Percentiles rank a stretch among this genome's conserved stretches.
phyloP scores from a whole-genome alignment of 2,797 vertebrate genomes.

The Clarias laeviceps region DNA sequence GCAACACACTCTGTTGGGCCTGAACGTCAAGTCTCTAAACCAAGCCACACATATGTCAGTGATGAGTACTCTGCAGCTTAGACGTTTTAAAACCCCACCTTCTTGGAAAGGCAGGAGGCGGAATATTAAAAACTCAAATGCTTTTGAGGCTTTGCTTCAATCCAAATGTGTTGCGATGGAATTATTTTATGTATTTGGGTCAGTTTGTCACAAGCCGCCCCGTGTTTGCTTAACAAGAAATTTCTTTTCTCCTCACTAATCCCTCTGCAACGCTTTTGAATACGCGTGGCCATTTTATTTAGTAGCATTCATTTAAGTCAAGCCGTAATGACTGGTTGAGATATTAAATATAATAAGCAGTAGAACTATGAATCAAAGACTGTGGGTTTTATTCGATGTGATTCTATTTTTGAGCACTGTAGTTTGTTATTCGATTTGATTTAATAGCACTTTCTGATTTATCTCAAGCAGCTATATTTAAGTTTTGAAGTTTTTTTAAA shows the following conservation, averaged over 20 bases:
- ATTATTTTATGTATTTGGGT: constrained; percentile 60
- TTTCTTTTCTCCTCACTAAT: constrained; percentile 28
- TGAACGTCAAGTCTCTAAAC: constrained; percentile 50
- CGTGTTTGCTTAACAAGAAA: constrained; percentile 46
- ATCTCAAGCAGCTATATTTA: too few relatives aligned
- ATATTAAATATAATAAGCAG: constrained; percentile 13
- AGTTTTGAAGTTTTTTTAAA: too few relatives aligned
- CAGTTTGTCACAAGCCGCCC: constrained; percentile 37
- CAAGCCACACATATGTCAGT: constrained; percentile 45
- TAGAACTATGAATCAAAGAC: background rate
- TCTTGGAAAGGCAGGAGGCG: background rate
- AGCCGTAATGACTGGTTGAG: background rate
- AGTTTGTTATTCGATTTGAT: too few relatives aligned
- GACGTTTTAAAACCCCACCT: constrained; percentile 24
- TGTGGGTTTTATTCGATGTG: too few relatives aligned
- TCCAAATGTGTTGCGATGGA: constrained; percentile 39
- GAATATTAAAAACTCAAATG: constrained; percentile 22
- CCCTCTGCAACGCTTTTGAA: constrained; percentile 33
- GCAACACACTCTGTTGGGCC: constrained; percentile 40
- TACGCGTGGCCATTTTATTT: background rate
- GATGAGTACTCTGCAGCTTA: background rate
- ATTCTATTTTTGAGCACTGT: too few relatives aligned
- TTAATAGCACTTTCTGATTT: too few relatives aligned
- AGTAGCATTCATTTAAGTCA: constrained; percentile 1
- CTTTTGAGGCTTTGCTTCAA: constrained; percentile 4